phyloP scores from a whole-genome alignment of 2,888 invertebrate genomes.

The Agrochola lychnidis region DNA sequence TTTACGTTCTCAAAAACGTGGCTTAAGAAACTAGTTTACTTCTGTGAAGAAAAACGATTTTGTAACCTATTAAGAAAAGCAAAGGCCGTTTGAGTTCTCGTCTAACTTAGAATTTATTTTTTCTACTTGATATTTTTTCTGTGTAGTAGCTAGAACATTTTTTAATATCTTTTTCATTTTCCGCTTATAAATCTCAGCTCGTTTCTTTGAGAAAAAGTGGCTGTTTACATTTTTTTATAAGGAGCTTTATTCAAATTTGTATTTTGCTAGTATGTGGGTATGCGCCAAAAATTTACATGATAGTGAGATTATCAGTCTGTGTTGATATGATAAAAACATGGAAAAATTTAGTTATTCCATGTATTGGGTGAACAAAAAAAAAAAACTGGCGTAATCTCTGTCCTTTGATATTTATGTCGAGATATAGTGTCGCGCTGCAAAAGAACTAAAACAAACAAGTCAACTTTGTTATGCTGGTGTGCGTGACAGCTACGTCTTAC shows the following conservation, averaged over 20 bases:
- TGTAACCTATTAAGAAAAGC: conserved; percentile 41
- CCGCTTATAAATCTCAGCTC: conserved; percentile 49
- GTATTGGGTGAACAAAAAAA: neutral
- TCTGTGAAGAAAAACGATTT: conserved; percentile 43
- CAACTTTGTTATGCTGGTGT: no score
- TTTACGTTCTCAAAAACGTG: conserved; percentile 5
- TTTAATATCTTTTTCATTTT: conserved; percentile 52
- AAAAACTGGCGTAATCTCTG: neutral
- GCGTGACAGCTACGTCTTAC: no score
- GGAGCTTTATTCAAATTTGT: conserved; percentile 15
- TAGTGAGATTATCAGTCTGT: neutral
- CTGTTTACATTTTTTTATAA: conserved; percentile 33
- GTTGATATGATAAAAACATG: neutral
- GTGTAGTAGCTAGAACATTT: conserved; percentile 47
- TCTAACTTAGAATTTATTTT: conserved; percentile 48
- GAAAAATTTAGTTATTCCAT: no score
- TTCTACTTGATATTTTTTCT: conserved; percentile 34
- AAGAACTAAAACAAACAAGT: no score
- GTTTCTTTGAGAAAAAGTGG: conserved; percentile 27
- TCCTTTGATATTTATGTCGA: no score
- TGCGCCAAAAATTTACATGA: neutral
- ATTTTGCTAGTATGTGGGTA: neutral
- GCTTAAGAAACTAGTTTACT: conserved; percentile 23
- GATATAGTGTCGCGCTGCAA: no score
- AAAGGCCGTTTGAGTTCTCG: conserved; percentile 49